Conservation (phyloP, 64 coral and sea anemone species). For the Montipora foliosa region DNA sequence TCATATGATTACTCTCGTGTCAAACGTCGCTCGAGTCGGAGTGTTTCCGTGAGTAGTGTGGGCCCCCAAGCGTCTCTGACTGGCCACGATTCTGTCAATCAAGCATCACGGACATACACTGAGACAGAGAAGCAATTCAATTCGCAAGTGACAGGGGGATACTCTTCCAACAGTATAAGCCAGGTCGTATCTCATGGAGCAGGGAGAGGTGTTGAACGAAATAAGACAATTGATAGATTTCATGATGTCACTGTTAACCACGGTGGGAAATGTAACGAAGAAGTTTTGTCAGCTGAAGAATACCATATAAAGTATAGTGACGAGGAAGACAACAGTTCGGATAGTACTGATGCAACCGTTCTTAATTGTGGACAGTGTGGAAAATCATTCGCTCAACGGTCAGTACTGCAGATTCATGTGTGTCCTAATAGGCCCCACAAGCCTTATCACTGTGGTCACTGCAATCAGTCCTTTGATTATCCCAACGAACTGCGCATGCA, state of each 20-base stretch:
- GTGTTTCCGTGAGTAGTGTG: background rate
- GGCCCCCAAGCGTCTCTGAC: background rate
- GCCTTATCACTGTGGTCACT: constrained; percentile 86
- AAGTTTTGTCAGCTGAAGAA: background rate
- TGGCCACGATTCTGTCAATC: background rate
- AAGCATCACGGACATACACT: background rate
- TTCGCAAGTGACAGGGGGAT: background rate
- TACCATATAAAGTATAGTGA: background rate
- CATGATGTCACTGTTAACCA: background rate
- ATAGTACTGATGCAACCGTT: constrained; percentile 28
- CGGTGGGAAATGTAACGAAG: background rate
- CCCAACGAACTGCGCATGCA: constrained; percentile 82
- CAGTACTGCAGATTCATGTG: constrained; percentile 83
- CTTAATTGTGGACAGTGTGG: constrained; percentile 81
- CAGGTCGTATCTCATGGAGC: background rate
- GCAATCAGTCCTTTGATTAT: constrained; percentile 60
- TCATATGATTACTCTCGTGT: background rate
- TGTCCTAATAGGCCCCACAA: constrained; percentile 72
- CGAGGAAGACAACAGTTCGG: constrained; percentile 27
- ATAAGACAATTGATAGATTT: background rate
- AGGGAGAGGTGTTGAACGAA: background rate
- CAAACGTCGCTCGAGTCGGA: background rate
- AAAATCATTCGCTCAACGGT: constrained; percentile 80
- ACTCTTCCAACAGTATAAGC: background rate
- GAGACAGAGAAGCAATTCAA: background rate